Base-by-base conservation (phyloP, 2,797 vertebrate species). In the Emys orbicularis region DNA sequence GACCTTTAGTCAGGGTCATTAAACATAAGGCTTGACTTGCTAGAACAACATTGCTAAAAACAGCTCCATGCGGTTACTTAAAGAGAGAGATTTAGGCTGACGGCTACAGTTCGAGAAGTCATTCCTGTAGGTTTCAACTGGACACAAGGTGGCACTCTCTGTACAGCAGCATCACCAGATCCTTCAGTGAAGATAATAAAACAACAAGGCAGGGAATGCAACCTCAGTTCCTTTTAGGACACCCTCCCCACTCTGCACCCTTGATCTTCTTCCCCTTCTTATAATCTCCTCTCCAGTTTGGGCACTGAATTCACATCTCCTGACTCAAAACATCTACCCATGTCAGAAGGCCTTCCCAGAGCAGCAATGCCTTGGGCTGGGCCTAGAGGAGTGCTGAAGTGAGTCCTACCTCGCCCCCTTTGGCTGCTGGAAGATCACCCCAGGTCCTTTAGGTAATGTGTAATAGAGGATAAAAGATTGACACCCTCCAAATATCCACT, bases 341-440 rank as follows among this genome's bases (percentile, higher is more conserved):
- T 19, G 25, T 72, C 41, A 37, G 29, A 34, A 21, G 44, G 23
- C 59, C 34, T 65, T 44, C 19, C 12, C 44, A 19, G 6, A 47
- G 9, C 59, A n/a, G 41, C 7, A 5, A 0, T 3, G 13, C 6
- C 7, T 29, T 5, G 18, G n/a, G 12, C 6, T 6, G 27, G 2
- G 49, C 19, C 23, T 10, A 56, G 4, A 3, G 56, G 3, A n/a
- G 5, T 15, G 56, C 37, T 27, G 72, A 10, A 4, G 3, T 1
- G 3, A 27, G 6, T 10, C 68, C 80, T 25, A 47, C 5, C 56
- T 18, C 11, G 8, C 65, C 7, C 7, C 12, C n/a, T 34, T 21
- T 3, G 59, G 4, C 25, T 25, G 18, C 25, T 59, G 44, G 25
- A 18, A 47, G 1, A 5, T 52, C 18, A 5, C 23, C 2, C 44